These are phyloP conservation scores for Ashinkailepas kermadecensis DNA, from an alignment of 2,888 invertebrate genomes.

Conservation along the genomic window DNA sequence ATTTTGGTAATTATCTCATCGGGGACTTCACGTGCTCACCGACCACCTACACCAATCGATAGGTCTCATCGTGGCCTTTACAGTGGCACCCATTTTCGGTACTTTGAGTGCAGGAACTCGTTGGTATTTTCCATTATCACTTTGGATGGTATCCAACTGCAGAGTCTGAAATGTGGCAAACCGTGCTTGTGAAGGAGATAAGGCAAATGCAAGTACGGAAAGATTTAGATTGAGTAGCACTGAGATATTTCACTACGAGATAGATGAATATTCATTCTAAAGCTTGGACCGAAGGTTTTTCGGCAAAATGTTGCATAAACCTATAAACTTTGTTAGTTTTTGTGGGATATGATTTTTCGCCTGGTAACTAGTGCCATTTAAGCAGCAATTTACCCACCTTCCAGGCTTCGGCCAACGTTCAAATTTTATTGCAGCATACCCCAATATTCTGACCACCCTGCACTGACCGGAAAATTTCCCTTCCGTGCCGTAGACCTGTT, in stretches of 20 bases:
- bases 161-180: not conserved
- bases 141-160: slow-evolving; percentile 1
- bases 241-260: not conserved
- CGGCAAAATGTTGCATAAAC: too few species aligned
- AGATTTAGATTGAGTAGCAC: not conserved
- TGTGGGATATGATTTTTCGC: not conserved
- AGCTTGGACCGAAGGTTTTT: not conserved
- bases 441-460: not conserved
- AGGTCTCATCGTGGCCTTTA: not conserved
- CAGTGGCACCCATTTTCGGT: not conserved
- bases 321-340: not conserved
- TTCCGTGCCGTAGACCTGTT: not conserved
- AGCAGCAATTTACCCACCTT: not conserved
- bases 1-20: not conserved
- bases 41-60: not conserved
- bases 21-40: not conserved
- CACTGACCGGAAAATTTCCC: not conserved
- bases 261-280: not conserved
- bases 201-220: not conserved
- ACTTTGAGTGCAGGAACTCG: not conserved
- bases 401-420: too few species aligned
- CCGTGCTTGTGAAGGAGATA: not conserved
- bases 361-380: not conserved
- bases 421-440: not conserved
- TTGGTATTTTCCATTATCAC: not conserved